Percentiles rank a stretch among this genome's conserved stretches.
Conservation (phyloP, 2,113 vertebrate species). For the Cricetomys ansorgei region DNA sequence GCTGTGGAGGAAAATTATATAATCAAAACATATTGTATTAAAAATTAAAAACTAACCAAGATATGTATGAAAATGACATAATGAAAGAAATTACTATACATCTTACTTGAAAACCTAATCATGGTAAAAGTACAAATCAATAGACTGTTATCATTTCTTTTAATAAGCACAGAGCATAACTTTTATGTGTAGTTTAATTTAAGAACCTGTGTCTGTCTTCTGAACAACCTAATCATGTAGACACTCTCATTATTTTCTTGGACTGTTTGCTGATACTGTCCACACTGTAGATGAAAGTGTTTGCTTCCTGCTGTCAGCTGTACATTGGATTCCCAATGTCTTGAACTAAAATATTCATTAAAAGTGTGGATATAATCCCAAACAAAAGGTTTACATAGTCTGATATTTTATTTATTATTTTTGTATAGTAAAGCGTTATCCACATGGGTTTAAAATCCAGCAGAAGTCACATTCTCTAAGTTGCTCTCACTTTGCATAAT, state of each 20-base stretch:
- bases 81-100: neutral
- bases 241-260: conserved; percentile 5
- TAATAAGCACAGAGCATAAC: neutral
- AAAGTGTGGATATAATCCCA: neutral
- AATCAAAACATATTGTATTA: neutral
- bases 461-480: neutral
- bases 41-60: neutral
- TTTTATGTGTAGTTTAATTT: conserved; percentile 20
- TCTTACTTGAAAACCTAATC: neutral
- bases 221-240: neutral
- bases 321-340: neutral
- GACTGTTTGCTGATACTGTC: neutral
- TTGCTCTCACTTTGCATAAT: conserved; percentile 3
- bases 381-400: neutral
- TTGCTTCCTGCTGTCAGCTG: neutral
- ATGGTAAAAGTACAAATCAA: neutral
- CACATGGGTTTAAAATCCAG: neutral
- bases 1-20: neutral
- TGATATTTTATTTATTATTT: conserved; percentile 12
- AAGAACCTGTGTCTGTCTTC: neutral
- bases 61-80: neutral
- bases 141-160: neutral
- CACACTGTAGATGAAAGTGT: neutral
- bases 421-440: neutral
- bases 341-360: neutral